Conservation (phyloP, 92 coral and sea anemone species). For the Heteractis magnifica region DNA sequence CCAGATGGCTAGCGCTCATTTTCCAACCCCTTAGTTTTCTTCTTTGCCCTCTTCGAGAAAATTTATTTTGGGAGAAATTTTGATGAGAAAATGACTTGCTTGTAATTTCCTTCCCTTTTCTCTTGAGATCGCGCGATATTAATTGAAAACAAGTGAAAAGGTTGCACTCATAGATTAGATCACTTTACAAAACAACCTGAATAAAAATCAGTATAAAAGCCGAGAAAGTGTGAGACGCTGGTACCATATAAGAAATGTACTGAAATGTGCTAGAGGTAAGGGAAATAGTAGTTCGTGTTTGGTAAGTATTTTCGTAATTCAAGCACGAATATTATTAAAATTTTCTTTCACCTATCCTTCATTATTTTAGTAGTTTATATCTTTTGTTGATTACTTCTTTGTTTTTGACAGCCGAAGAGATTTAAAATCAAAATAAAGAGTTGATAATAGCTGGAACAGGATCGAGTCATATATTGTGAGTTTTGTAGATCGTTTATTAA, state of each 20-base stretch:
- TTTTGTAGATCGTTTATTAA: constrained; percentile 22
- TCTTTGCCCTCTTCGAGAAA: neutral
- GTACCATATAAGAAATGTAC: no score
- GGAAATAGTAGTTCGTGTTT: no score
- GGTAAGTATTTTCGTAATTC: neutral
- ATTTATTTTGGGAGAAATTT: neutral
- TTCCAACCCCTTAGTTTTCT: neutral
- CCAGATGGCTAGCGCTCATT: neutral
- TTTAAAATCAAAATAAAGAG: constrained; percentile 20
- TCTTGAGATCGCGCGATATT: neutral
- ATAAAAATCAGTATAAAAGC: neutral
- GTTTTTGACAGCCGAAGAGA: constrained; percentile 37
- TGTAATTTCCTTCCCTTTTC: neutral
- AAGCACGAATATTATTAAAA: neutral
- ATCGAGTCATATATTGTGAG: constrained; percentile 20
- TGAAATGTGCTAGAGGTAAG: no score
- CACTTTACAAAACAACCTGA: neutral
- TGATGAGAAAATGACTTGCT: constrained; percentile 8
- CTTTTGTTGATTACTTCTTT: constrained; percentile 26
- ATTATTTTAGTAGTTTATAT: constrained; percentile 17
- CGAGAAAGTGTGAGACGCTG: no score
- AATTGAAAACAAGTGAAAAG: neutral
- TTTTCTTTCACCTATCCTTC: constrained; percentile 3
- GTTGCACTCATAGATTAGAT: neutral
- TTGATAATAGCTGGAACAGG: constrained; percentile 16